phyloP scores from a whole-genome alignment of 2,113 vertebrate species.

The Apistogramma diplotaenia region DNA sequence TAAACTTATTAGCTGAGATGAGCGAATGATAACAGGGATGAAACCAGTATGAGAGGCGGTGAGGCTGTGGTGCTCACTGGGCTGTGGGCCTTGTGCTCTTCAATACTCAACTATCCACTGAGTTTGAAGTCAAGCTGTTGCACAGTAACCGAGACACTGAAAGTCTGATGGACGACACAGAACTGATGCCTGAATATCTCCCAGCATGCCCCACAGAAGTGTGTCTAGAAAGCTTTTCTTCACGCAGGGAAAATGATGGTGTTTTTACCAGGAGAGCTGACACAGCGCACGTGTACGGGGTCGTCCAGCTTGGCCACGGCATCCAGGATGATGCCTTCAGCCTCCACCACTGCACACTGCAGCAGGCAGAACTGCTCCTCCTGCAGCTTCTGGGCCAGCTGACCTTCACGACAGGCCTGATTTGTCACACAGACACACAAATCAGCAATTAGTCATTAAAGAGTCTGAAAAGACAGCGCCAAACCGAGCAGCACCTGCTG shows the following conservation, averaged over 20 bases:
- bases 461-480: background rate
- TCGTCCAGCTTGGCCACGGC: slow-evolving; percentile 85
- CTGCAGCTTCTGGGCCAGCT: slow-evolving; percentile 67
- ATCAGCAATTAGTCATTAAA: background rate
- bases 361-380: slow-evolving; percentile 82
- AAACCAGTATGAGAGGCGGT: too few species aligned
- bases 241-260: background rate
- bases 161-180: too few species aligned
- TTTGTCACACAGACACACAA: background rate
- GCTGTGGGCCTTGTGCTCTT: too few species aligned
- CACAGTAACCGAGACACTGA: too few species aligned
- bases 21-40: too few species aligned
- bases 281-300: slow-evolving; percentile 84
- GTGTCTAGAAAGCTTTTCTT: background rate
- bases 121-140: too few species aligned
- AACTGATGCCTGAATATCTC: too few species aligned
- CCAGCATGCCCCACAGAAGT: background rate
- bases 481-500: slow-evolving; percentile 66
- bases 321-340: slow-evolving; percentile 83
- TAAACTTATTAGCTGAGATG: too few species aligned
- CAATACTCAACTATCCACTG: too few species aligned
- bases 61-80: too few species aligned
- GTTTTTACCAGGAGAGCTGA: slow-evolving; percentile 82
- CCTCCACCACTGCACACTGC: slow-evolving; percentile 75
- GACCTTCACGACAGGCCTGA: slow-evolving; percentile 59